Evolutionary conservation across 1,140 invertebrate species (phyloP).

Genomic region (Drosophila neocordata): DNA sequence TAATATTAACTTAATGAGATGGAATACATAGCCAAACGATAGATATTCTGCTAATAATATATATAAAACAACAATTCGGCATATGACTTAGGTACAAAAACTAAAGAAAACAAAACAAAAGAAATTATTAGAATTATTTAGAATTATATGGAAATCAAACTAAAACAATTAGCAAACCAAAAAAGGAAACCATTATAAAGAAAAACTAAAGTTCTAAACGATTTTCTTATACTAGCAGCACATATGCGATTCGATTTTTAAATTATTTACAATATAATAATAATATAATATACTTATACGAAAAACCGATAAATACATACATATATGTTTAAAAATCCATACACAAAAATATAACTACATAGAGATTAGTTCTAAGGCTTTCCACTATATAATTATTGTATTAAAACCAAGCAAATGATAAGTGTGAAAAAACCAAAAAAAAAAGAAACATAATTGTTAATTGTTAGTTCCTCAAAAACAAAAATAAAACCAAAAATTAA

Average conservation of each 20-base stretch:
- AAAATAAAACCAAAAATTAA: neutral
- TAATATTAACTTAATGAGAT: conserved; percentile 14
- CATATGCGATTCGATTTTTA: conserved; percentile 61
- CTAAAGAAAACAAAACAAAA: neutral
- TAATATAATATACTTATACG: conserved; percentile 37
- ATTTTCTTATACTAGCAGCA: conserved; percentile 56
- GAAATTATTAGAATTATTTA: conserved; percentile 50
- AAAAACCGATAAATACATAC: conserved; percentile 18
- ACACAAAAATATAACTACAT: conserved; percentile 22
- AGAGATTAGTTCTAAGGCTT: conserved; percentile 52
- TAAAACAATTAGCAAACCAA: conserved; percentile 33
- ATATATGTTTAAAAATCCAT: conserved; percentile 22
- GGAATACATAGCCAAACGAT: conserved; percentile 23
- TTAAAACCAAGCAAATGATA: conserved; percentile 32
- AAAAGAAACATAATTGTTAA: conserved; percentile 41
- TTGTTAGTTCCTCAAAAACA: conserved; percentile 57
- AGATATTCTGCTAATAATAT: conserved; percentile 34
- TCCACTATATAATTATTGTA: conserved; percentile 40
- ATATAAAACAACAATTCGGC: conserved; percentile 18
- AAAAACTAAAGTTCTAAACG: conserved; percentile 49
- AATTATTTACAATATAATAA: conserved; percentile 50
- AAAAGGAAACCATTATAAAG: conserved; percentile 27
- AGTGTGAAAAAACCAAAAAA: conserved; percentile 28
- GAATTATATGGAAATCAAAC: conserved; percentile 35
- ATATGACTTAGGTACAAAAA: conserved; percentile 40